Conservation (phyloP, 2,797 vertebrate species). For the Epinephelus malabaricus region DNA sequence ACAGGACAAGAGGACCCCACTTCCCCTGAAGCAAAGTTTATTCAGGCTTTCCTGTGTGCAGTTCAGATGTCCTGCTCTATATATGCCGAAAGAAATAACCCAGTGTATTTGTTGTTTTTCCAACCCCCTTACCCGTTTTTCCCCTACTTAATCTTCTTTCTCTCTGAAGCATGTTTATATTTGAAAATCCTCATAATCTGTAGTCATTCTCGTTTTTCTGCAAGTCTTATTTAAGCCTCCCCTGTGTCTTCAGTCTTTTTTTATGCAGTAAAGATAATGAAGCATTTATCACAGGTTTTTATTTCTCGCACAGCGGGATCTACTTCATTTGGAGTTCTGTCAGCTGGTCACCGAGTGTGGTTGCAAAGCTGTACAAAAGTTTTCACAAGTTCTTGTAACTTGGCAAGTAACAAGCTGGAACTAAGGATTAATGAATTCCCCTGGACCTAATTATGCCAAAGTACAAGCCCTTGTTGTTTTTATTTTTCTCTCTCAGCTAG, state of each 20-base stretch:
- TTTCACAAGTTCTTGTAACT: conserved; percentile 61
- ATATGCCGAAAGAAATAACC: conserved; percentile 45
- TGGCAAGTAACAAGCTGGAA: conserved; percentile 66
- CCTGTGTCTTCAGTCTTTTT: conserved; percentile 3
- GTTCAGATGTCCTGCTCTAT: conserved; percentile 58
- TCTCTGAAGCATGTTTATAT: conserved; percentile 36
- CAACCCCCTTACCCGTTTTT: conserved; percentile 6
- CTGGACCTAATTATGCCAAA: conserved; percentile 66
- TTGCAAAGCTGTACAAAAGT: conserved; percentile 44
- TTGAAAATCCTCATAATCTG: conserved; percentile 49
- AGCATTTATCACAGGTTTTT: conserved; percentile 19
- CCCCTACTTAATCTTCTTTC: not conserved
- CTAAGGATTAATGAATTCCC: conserved; percentile 79
- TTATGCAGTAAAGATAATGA: conserved; percentile 21
- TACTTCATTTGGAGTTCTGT: conserved; percentile 38
- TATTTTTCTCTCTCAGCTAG: conserved; percentile 55
- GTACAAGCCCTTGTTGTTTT: conserved; percentile 69
- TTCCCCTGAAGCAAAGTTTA: conserved; percentile 78
- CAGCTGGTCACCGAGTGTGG: conserved; percentile 37
- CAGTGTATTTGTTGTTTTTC: conserved; percentile 21
- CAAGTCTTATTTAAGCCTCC: conserved; percentile 13
- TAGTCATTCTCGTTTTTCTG: conserved; percentile 16
- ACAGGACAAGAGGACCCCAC: conserved; percentile 62
- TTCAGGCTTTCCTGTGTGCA: conserved; percentile 83
- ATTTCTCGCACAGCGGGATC: conserved; percentile 21